Evolutionary conservation across 2,113 vertebrate genomes (phyloP), one percentile per base, ranked within the genome.

Genomic region (Otis tarda): DNA sequence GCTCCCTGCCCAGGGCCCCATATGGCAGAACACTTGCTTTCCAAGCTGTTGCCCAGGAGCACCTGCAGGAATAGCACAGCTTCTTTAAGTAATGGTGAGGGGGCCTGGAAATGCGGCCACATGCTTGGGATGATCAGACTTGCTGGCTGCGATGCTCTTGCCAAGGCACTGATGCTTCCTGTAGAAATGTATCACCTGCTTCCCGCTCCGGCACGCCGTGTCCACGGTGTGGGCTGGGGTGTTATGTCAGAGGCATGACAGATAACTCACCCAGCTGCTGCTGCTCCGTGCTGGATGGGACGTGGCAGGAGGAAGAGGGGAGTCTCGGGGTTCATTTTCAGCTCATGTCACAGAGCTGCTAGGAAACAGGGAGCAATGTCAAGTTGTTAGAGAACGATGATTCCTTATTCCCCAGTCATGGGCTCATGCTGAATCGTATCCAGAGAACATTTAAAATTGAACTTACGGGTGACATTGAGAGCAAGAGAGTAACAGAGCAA

Each of bases 101-200:
- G 20, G 43, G 55, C 23, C 67, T 92, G 60, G 43, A 93, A 93
- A 30, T 7, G 2, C 6, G 3, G 43, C 33, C 6, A 1, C 86
- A 23, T 97, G 73, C 93, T 90, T 89, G 56, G 33, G 47, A 95
- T 94, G 61, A 56, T 92, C 73, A 94, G 95, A 95, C 90, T 92
- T 41, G 14, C 79, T 71, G 90, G 52, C 93, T 87, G 52, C 9
- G 4, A 27, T 30, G 28, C 56, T 84, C 17, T 70, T 86, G 71
- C 83, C 60, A 78, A 89, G 76, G n/a, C 79, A 56, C 15, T 1
- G 9, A 17, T 4, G 4, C 60, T 89, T 96, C 64, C 56, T 70
- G 49, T 35, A 74, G 83, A 94, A 89, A 94, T 67, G 47, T 83
- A 49, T 22, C 64, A 59, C 88, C 85, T 94, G 87, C 94, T 93